Evolutionary conservation across 2,888 invertebrate genomes (phyloP).

Genomic region (Hylaea fasciaria): DNA sequence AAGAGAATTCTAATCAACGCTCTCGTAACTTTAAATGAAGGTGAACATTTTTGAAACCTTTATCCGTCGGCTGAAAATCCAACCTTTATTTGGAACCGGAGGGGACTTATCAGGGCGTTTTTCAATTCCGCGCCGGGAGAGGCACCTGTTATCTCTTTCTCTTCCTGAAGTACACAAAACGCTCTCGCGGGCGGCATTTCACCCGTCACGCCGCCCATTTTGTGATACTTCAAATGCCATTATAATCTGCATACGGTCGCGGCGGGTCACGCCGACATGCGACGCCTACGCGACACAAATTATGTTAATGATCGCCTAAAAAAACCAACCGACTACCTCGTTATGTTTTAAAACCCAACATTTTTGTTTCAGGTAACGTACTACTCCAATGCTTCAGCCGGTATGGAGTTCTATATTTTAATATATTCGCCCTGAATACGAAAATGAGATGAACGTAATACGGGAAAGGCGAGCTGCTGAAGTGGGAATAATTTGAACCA

Average conservation of each 20-base stretch:
- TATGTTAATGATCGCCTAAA: constrained; percentile 64
- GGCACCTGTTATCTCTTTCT: constrained; percentile 71
- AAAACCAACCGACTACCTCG: constrained; percentile 58
- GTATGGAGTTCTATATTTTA: constrained; percentile 39
- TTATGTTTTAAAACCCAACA: constrained; percentile 60
- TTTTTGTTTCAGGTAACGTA: constrained; percentile 70
- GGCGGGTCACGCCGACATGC: constrained; percentile 36
- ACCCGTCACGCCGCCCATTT: constrained; percentile 61
- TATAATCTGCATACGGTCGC: constrained; percentile 57
- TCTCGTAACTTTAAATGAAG: constrained; percentile 69
- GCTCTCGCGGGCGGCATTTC: constrained; percentile 58
- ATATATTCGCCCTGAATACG: constrained; percentile 39
- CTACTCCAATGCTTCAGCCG: constrained; percentile 34
- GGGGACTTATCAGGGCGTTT: constrained; percentile 75
- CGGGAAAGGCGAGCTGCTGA: constrained; percentile 47
- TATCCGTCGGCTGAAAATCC: constrained; percentile 62
- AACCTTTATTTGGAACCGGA: constrained; percentile 68
- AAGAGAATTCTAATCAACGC: constrained; percentile 67
- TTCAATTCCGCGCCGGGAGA: constrained; percentile 69
- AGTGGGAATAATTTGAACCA: constrained; percentile 56
- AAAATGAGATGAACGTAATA: constrained; percentile 46
- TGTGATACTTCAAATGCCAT: constrained; percentile 66
- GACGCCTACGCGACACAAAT: constrained; percentile 59
- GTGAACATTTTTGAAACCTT: constrained; percentile 70
- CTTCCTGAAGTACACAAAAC: constrained; percentile 66